Percentiles rank a stretch among this genome's conserved stretches.
phyloP scores from a whole-genome alignment of 2,888 invertebrate genomes.

The Athetis lepigone region DNA sequence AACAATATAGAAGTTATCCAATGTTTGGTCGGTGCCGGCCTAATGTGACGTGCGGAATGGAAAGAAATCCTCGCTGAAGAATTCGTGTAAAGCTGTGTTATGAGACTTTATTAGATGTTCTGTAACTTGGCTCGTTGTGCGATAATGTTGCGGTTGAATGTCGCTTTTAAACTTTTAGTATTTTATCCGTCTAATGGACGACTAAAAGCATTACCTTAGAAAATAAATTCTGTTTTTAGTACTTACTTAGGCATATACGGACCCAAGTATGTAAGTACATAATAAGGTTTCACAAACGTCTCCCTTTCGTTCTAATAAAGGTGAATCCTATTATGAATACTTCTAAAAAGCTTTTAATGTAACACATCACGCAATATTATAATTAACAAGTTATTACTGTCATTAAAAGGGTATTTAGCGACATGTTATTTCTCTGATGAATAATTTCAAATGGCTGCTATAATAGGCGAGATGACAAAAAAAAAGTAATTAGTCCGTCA shows the following conservation, averaged over 20 bases:
- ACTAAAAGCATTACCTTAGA: constrained; percentile 24
- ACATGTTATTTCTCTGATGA: constrained; percentile 21
- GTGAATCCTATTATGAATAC: constrained; percentile 43
- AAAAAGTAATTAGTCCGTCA: too few relatives aligned
- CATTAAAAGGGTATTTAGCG: constrained; percentile 54
- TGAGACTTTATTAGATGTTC: constrained; percentile 78
- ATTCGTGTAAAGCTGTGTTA: constrained; percentile 77
- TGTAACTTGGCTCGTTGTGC: constrained; percentile 66
- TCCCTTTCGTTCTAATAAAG: constrained; percentile 33
- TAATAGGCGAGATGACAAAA: too few relatives aligned
- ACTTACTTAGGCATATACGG: background rate
- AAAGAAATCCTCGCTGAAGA: constrained; percentile 81
- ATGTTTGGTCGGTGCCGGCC: constrained; percentile 77
- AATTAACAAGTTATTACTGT: constrained; percentile 73
- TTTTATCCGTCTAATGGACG: constrained; percentile 30
- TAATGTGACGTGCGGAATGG: constrained; percentile 82
- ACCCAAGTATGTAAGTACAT: background rate
- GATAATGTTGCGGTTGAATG: constrained; percentile 43
- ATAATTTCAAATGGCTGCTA: constrained; percentile 20
- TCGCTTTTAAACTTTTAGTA: constrained; percentile 24
- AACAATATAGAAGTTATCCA: constrained; percentile 88
- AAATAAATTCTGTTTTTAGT: background rate
- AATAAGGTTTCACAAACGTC: constrained; percentile 9
- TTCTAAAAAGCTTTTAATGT: constrained; percentile 64
- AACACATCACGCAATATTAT: constrained; percentile 76